These are phyloP conservation scores for Diadromus collaris DNA, from an alignment of 2,888 invertebrate species.

Conservation along the genomic window DNA sequence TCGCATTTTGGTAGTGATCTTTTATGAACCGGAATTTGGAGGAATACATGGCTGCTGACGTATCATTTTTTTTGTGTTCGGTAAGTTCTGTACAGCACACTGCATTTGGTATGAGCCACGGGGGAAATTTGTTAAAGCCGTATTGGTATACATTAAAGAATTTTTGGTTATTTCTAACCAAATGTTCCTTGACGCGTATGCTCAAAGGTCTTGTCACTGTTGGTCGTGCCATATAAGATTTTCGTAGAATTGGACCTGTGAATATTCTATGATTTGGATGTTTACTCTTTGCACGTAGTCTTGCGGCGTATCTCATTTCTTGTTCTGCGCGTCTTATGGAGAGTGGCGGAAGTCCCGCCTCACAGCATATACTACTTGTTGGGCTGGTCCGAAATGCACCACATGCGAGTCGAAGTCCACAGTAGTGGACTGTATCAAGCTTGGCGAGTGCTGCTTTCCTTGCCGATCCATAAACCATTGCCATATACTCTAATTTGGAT, in stretches of 20 bases:
- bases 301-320: slow-evolving; percentile 9
- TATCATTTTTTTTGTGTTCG: background rate
- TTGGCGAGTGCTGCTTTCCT: slow-evolving; percentile 17
- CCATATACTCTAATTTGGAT: slow-evolving; percentile 53
- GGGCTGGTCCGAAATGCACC: slow-evolving; percentile 54
- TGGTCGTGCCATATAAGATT: background rate
- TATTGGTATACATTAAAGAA: background rate
- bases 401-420: slow-evolving; percentile 31
- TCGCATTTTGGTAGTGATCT: background rate
- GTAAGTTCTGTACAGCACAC: background rate
- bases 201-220: background rate
- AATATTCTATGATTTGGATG: slow-evolving; percentile 2
- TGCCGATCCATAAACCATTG: slow-evolving; percentile 44
- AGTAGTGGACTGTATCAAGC: slow-evolving; percentile 33
- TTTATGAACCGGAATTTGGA: background rate
- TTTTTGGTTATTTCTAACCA: background rate
- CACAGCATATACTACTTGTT: slow-evolving; percentile 28
- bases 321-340: slow-evolving; percentile 22
- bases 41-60: background rate
- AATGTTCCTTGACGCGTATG: background rate
- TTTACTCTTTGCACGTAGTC: background rate
- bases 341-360: slow-evolving; percentile 33
- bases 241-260: background rate
- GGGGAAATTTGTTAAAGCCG: background rate
- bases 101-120: background rate